phyloP scores from a whole-genome alignment of 2,113 vertebrate species.

The Otus sunia region DNA sequence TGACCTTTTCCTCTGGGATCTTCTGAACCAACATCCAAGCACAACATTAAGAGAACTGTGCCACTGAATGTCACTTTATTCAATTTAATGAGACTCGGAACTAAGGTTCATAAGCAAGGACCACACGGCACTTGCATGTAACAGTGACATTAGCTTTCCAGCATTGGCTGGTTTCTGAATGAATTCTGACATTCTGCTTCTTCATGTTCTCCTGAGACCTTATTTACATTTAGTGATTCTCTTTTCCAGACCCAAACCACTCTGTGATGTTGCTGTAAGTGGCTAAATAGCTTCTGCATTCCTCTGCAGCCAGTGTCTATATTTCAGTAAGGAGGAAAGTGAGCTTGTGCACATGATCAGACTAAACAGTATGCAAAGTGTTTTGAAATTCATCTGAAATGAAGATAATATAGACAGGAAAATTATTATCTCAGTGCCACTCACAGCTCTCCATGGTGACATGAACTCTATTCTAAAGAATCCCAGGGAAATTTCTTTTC shows the following conservation, averaged over 20 bases:
- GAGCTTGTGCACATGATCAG: background rate
- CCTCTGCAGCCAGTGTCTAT: background rate
- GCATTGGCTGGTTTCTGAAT: background rate
- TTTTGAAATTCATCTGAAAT: conserved; percentile 36
- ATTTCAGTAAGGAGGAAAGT: background rate
- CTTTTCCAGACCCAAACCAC: background rate
- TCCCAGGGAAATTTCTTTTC: conserved; percentile 49
- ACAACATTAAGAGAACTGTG: background rate
- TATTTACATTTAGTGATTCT: background rate
- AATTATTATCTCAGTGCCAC: conserved; percentile 47
- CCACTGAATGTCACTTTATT: background rate
- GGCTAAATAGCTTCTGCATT: background rate
- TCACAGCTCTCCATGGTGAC: conserved; percentile 38
- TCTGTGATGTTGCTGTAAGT: background rate
- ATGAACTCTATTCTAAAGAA: conserved; percentile 27
- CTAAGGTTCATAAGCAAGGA: background rate
- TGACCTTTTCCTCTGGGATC: background rate
- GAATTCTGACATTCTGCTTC: background rate
- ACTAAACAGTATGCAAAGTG: conserved; percentile 1
- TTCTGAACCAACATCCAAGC: background rate
- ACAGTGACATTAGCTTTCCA: background rate
- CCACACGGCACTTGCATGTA: background rate
- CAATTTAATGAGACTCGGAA: background rate
- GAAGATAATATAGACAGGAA: conserved; percentile 38
- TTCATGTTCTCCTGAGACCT: background rate